Evolutionary conservation across 2,888 invertebrate genomes (phyloP), one percentile per base, ranked within the genome.

Genomic region (Ochropacha duplaris): DNA sequence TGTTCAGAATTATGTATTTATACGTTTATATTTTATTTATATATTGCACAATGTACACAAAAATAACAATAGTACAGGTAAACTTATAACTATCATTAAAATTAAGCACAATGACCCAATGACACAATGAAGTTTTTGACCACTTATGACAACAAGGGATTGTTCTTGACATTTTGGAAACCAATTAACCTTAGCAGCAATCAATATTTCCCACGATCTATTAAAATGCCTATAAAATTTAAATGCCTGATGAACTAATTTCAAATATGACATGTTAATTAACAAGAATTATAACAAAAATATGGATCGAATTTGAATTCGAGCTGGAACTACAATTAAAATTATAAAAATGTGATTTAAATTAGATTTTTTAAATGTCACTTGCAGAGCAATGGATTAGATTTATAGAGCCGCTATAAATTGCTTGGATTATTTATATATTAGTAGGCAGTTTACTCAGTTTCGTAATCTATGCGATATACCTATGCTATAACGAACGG

Each of bases 91-190:
- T n/a, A n/a, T n/a, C n/a, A n/a, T n/a, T n/a, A n/a, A n/a, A n/a
- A n/a, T n/a, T n/a, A n/a, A n/a, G n/a, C n/a, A n/a, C n/a, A n/a
- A n/a, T n/a, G n/a, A n/a, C n/a, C n/a, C n/a, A n/a, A n/a, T n/a
- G n/a, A n/a, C n/a, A n/a, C n/a, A n/a, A n/a, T n/a, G n/a, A n/a
- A n/a, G n/a, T 50, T 26, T 22, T n/a, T 36, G 50, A 51, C 39
- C 54, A 9, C 19, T n/a, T 52, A 9, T 22, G n/a, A 51, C 60
- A 57, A 65, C 65, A 61, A 60, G 51, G 58, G 51, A 55, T 12
- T 54, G 59, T 55, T 64, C 68, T 71, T 75, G 71, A 76, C 74
- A 70, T 75, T 75, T 64, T 12, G 3, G 22, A 54, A 64, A 58
- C 12, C 49, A 54, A 66, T 71, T 58, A 63, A 58, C 56, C 50